These are phyloP conservation scores for Beroe ovata DNA, from an alignment of 37 sponge, comb jelly and placozoan species.

Conservation along the genomic window DNA sequence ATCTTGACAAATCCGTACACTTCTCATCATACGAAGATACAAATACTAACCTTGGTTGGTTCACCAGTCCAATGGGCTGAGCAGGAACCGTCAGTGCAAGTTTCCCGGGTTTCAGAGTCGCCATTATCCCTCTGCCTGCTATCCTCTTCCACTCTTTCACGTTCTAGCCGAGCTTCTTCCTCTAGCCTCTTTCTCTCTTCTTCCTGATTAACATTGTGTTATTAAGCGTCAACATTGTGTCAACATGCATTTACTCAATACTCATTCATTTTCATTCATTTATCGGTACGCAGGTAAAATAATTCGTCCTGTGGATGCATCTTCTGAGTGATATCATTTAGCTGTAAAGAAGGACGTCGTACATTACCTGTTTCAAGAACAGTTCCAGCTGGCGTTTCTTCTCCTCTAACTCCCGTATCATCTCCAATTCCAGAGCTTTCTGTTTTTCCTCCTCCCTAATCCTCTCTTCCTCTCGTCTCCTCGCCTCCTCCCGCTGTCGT, in stretches of 20 bases:
- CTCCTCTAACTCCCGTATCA: conserved; percentile 1
- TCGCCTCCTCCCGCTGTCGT: not conserved
- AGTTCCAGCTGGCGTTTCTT: conserved; percentile 29
- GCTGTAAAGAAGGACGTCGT: too few species aligned
- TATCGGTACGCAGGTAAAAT: not conserved
- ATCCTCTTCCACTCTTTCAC: not conserved
- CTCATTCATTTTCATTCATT: too few species aligned
- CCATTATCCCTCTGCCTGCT: too few species aligned
- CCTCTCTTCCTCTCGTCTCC: conserved; percentile 8
- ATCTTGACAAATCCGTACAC: too few species aligned
- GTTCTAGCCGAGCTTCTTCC: not conserved
- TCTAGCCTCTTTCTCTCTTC: not conserved
- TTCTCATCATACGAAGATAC: not conserved
- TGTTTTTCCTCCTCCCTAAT: conserved; percentile 12
- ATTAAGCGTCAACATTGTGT: too few species aligned
- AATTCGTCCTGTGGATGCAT: too few species aligned
- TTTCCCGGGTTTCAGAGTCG: not conserved
- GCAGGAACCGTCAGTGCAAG: not conserved
- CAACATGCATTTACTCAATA: too few species aligned
- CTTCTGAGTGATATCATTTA: too few species aligned
- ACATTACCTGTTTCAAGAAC: not conserved
- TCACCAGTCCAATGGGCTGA: not conserved
- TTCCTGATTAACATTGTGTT: too few species aligned
- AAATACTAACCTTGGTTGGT: not conserved
- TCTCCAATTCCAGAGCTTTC: conserved; percentile 31